These are phyloP conservation scores for Dasyornis broadbenti DNA, from an alignment of 2,113 vertebrate genomes.

Conservation along the genomic window DNA sequence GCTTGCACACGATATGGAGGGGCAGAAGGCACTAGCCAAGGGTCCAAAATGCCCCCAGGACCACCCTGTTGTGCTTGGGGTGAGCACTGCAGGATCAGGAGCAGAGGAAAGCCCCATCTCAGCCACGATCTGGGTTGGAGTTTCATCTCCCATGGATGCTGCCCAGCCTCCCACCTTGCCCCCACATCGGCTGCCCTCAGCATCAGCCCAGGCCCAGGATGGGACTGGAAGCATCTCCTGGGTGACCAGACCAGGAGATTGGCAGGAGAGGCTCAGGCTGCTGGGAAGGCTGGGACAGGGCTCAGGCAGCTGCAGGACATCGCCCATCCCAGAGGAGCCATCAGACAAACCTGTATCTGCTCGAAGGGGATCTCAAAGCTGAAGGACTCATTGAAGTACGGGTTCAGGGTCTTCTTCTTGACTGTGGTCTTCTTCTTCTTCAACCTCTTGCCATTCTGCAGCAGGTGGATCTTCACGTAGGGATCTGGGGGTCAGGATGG, in stretches of 20 bases:
- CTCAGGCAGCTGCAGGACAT: neutral
- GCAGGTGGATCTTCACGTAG: conserved; percentile 95
- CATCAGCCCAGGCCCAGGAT: neutral
- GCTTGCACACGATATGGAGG: neutral
- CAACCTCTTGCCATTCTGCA: conserved; percentile 94
- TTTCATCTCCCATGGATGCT: neutral
- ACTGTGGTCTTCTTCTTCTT: conserved; percentile 99
- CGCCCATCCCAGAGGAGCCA: neutral
- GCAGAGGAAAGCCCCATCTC: neutral
- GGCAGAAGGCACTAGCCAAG: neutral
- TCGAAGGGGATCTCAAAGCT: conserved; percentile 98
- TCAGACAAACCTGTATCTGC: conserved; percentile 87
- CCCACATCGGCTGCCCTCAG: neutral
- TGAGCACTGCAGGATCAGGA: neutral
- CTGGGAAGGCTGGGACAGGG: neutral
- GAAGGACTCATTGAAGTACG: conserved; percentile 97
- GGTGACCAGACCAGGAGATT: neutral
- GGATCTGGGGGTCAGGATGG: conserved; percentile 76
- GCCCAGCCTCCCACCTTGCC: neutral
- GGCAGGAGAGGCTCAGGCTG: neutral
- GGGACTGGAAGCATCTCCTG: neutral
- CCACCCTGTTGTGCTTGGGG: neutral
- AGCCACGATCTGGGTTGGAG: rapidly evolving
- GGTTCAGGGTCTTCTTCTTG: conserved; percentile 97
- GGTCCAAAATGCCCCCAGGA: neutral